Percentiles rank a stretch among this genome's conserved stretches.
Evolutionary conservation across 1,140 invertebrate genomes (phyloP).

Genomic region (Saccostrea cuccullata): DNA sequence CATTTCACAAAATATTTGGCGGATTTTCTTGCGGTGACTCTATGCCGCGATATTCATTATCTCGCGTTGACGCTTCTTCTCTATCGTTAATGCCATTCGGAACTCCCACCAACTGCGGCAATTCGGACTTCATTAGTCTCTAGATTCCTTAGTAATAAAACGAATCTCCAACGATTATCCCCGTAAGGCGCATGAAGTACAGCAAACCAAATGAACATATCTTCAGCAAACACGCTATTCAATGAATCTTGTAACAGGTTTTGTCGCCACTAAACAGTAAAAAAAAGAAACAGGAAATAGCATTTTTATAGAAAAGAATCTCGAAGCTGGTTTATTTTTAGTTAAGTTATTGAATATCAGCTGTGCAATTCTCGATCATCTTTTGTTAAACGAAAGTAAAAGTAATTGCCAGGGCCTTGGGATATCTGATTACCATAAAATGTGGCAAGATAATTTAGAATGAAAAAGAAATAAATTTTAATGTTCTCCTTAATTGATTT

Average conservation of each 20-base stretch:
- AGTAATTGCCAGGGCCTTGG: no score
- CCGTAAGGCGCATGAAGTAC: conserved; percentile 1
- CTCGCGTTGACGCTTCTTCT: background rate
- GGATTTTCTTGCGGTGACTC: background rate
- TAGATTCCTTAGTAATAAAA: conserved; percentile 3
- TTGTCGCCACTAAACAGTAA: background rate
- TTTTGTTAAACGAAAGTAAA: no score
- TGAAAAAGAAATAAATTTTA: no score
- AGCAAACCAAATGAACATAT: background rate
- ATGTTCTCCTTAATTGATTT: no score
- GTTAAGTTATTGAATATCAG: background rate
- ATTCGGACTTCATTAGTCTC: conserved; percentile 24
- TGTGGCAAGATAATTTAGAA: no score
- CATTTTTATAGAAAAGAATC: background rate
- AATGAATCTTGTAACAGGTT: conserved; percentile 10
- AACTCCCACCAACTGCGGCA: conserved; percentile 30
- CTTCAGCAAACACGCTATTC: conserved; percentile 2
- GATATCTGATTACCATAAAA: no score
- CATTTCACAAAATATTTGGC: conserved; percentile 24
- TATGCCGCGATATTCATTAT: background rate
- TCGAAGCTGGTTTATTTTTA: background rate
- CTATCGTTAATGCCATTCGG: background rate
- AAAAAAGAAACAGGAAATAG: conserved; percentile 9
- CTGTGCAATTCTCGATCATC: background rate
- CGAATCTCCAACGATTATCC: background rate